These are phyloP conservation scores for Diplazon laetatorius DNA, from an alignment of 2,888 invertebrate genomes.

Conservation along the genomic window DNA sequence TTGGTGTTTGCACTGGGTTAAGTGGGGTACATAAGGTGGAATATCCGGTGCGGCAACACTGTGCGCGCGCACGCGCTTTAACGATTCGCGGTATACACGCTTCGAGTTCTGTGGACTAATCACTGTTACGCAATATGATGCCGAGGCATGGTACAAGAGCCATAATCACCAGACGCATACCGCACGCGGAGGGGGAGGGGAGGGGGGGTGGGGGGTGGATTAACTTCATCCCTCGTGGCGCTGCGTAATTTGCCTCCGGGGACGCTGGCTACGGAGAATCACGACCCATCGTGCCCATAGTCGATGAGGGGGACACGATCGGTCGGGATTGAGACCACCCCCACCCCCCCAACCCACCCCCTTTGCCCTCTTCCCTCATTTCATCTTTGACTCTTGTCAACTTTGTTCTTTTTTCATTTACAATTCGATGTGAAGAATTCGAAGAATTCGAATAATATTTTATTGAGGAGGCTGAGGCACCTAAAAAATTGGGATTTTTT, in stretches of 20 bases:
- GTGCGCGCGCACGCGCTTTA: slow-evolving; percentile 48
- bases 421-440: no score
- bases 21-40: slow-evolving; percentile 33
- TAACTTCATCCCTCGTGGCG: slow-evolving; percentile 64
- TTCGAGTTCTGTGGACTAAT: slow-evolving; percentile 57
- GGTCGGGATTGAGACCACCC: not conserved
- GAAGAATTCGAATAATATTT: no score
- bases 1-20: slow-evolving; percentile 65
- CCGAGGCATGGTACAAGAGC: slow-evolving; percentile 66
- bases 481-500: no score
- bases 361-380: no score
- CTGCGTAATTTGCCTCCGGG: slow-evolving; percentile 43
- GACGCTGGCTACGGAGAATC: slow-evolving; percentile 20
- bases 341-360: no score
- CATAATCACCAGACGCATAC: slow-evolving; percentile 71
- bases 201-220: no score
- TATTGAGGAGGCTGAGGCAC: no score
- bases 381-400: not conserved
- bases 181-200: no score
- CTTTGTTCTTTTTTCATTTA: no score
- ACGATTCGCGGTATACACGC: slow-evolving; percentile 14
- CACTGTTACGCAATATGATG: slow-evolving; percentile 70
- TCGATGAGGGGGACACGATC: not conserved
- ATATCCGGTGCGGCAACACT: slow-evolving; percentile 38
- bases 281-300: not conserved